phyloP scores from a whole-genome alignment of 2,888 invertebrate genomes.

The Yponomeuta cagnagella region DNA sequence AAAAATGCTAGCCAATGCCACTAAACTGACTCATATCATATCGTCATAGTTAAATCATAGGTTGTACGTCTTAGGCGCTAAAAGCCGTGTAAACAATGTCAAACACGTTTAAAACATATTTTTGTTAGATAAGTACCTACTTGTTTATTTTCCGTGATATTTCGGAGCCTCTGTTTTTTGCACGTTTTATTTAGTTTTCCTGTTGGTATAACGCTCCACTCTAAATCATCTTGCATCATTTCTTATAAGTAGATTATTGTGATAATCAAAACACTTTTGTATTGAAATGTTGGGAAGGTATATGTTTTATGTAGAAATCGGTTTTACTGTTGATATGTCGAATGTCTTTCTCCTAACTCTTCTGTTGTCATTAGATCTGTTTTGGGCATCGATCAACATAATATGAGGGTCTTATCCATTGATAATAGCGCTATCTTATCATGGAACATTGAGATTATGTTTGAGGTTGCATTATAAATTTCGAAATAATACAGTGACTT shows the following conservation, averaged over 20 bases:
- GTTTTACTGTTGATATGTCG: neutral
- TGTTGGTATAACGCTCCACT: neutral
- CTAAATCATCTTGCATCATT: neutral
- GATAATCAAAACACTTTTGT: neutral
- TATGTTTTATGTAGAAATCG: too few species aligned
- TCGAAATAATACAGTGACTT: neutral
- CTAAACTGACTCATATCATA: slow-evolving; percentile 13
- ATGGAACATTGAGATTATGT: neutral
- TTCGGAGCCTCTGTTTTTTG: neutral
- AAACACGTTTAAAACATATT: slow-evolving; percentile 11
- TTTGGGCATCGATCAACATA: neutral
- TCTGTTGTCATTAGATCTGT: neutral
- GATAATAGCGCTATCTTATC: slow-evolving; percentile 10
- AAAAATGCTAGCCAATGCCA: neutral
- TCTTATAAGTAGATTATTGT: neutral
- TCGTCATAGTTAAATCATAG: slow-evolving; percentile 14
- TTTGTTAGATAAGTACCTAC: neutral
- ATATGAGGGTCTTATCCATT: slow-evolving; percentile 1
- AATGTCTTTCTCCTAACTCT: neutral
- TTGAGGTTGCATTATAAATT: slow-evolving; percentile 8
- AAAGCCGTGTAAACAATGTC: slow-evolving; percentile 5
- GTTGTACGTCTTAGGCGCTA: slow-evolving; percentile 12
- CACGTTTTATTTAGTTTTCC: neutral
- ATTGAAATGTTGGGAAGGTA: too few species aligned
- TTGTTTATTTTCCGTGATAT: neutral